Percentiles rank a stretch among this genome's conserved stretches.
These are phyloP conservation scores for Zophobas atratus DNA, from an alignment of 1,140 invertebrate genomes.

Conservation along the genomic window DNA sequence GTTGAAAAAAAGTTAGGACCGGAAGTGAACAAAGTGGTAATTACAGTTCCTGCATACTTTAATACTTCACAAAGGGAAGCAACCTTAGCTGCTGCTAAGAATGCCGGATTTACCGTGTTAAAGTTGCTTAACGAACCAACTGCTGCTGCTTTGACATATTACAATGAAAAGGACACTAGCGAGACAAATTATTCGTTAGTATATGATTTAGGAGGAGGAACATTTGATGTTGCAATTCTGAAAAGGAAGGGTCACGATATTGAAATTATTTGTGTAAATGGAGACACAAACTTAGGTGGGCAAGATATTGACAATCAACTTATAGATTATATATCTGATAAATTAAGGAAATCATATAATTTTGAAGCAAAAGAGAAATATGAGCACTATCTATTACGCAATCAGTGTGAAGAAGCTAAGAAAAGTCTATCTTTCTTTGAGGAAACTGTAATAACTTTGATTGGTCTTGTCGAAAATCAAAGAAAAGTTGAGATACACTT, in stretches of 20 bases:
- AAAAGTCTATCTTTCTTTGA: constrained; percentile 78
- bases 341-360: constrained; percentile 78
- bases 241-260: constrained; percentile 82
- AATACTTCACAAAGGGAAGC: constrained; percentile 77
- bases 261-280: constrained; percentile 82
- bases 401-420: constrained; percentile 87
- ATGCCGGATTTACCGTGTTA: constrained; percentile 74
- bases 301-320: constrained; percentile 79
- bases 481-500: constrained; percentile 76
- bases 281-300: constrained; percentile 76
- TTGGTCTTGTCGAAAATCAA: constrained; percentile 67
- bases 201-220: constrained; percentile 81
- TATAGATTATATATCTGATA: constrained; percentile 70
- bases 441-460: neutral
- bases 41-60: constrained; percentile 80
- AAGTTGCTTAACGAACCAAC: constrained; percentile 80
- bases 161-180: constrained; percentile 52
- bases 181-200: constrained; percentile 70
- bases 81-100: constrained; percentile 74
- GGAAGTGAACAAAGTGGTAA: constrained; percentile 67
- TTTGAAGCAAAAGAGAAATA: constrained; percentile 71
- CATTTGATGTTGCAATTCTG: constrained; percentile 84
- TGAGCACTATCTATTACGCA: constrained; percentile 84
- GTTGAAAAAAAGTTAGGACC: neutral
- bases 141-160: constrained; percentile 78